Conservation (phyloP, 2,888 invertebrate species). For the Orthosia gothica region DNA sequence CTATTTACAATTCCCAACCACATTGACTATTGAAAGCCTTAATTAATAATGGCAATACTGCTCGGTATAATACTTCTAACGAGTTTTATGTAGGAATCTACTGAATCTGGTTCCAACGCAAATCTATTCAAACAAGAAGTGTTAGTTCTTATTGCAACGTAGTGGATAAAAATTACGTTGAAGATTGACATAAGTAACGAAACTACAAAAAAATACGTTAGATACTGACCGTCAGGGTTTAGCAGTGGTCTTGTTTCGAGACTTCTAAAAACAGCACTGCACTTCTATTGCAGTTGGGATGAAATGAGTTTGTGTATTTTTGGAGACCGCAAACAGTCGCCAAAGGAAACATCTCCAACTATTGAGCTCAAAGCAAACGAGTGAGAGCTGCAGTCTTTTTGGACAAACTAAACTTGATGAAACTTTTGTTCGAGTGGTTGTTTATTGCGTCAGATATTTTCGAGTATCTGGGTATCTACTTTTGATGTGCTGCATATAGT, state of each 20-base stretch:
- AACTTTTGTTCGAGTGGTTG: slow-evolving; percentile 7
- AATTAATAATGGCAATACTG: too few relatives aligned
- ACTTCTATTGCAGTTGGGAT: not conserved
- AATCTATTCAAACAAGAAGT: too few relatives aligned
- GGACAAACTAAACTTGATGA: slow-evolving; percentile 2
- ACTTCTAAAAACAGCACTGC: slow-evolving; percentile 9
- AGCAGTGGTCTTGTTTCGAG: not conserved
- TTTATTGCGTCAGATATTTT: slow-evolving; percentile 16
- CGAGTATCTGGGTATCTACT: too few relatives aligned
- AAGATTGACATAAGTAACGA: not conserved
- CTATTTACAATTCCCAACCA: too few relatives aligned
- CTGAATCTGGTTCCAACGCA: too few relatives aligned
- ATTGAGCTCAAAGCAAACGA: slow-evolving; percentile 43
- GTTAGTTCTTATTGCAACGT: too few relatives aligned
- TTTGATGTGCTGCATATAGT: too few relatives aligned
- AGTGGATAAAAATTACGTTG: too few relatives aligned
- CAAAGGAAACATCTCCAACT: slow-evolving; percentile 42
- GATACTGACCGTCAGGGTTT: not conserved
- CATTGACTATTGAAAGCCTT: too few relatives aligned
- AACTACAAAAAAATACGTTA: not conserved
- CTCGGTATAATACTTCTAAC: too few relatives aligned
- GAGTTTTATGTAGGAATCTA: too few relatives aligned
- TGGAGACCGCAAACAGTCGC: slow-evolving; percentile 37
- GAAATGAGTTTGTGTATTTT: slow-evolving; percentile 26
- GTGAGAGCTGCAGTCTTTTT: slow-evolving; percentile 2